phyloP scores from a whole-genome alignment of 2,797 vertebrate genomes.

The Bradypus variegatus region DNA sequence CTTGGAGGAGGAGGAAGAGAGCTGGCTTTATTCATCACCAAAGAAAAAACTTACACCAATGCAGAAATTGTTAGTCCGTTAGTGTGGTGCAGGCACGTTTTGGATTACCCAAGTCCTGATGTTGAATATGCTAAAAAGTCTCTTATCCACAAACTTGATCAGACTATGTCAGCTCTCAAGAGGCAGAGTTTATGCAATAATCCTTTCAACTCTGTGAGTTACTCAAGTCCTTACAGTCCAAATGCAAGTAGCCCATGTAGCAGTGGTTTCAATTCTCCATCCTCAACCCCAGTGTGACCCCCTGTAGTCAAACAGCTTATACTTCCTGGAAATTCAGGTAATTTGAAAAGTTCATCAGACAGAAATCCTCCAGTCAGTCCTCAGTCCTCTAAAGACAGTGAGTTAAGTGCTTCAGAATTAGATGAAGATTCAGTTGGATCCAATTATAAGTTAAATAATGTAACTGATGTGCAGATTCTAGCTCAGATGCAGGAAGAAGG shows the following conservation, averaged over 20 bases:
- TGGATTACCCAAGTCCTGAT: slow-evolving; percentile 96
- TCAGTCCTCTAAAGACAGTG: slow-evolving; percentile 96
- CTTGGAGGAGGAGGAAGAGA: slow-evolving; percentile 89
- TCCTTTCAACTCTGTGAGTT: slow-evolving; percentile 82
- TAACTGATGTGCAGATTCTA: slow-evolving; percentile 97
- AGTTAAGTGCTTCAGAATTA: slow-evolving; percentile 98
- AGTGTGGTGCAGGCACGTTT: slow-evolving; percentile 95
- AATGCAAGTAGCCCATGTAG: slow-evolving; percentile 92
- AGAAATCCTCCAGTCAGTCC: slow-evolving; percentile 93
- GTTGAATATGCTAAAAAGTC: slow-evolving; percentile 97
- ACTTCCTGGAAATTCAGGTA: slow-evolving; percentile 87
- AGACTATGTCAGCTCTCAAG: slow-evolving; percentile 95
- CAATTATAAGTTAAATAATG: slow-evolving; percentile 97
- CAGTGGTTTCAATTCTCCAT: slow-evolving; percentile 96
- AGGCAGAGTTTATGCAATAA: slow-evolving; percentile 89
- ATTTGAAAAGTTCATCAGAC: slow-evolving; percentile 84
- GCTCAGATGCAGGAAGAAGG: slow-evolving; percentile 99
- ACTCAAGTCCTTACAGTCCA: slow-evolving; percentile 86
- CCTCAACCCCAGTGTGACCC: slow-evolving; percentile 88
- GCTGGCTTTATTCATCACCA: slow-evolving; percentile 92
- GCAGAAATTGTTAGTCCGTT: slow-evolving; percentile 91
- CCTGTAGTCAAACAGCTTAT: slow-evolving; percentile 90
- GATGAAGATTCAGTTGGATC: slow-evolving; percentile 98
- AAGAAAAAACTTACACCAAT: slow-evolving; percentile 89
- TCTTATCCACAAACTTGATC: slow-evolving; percentile 94